Evolutionary conservation across 2,113 vertebrate species (phyloP).

Genomic region (Petaurus breviceps): DNA sequence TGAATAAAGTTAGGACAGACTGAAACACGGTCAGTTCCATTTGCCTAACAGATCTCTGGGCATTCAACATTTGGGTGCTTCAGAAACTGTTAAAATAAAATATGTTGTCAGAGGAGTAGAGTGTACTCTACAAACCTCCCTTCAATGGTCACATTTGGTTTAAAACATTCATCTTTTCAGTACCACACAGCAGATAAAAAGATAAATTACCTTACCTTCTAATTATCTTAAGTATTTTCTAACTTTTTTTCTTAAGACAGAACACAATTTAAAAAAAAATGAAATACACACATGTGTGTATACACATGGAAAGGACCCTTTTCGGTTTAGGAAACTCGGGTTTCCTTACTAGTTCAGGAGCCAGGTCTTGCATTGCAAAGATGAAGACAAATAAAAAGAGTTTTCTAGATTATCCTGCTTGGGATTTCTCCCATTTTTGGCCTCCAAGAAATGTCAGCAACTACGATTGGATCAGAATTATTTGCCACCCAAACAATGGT

Average conservation of each 20-base stretch:
- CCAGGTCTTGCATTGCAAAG: constrained; percentile 4
- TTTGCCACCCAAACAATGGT: constrained; percentile 31
- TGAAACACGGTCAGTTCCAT: not conserved
- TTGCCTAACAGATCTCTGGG: not conserved
- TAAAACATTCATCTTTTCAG: not conserved
- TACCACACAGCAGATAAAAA: constrained; percentile 1
- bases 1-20: not conserved
- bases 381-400: constrained; percentile 36
- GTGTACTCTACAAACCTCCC: not conserved
- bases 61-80: not conserved
- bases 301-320: constrained; percentile 19
- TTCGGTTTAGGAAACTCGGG: constrained; percentile 35
- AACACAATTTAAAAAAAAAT: not conserved
- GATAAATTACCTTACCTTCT: not conserved
- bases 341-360: constrained; percentile 40
- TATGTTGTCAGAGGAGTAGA: not conserved
- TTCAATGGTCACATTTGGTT: not conserved
- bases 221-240: not conserved
- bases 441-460: constrained; percentile 53
- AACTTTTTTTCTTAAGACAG: not conserved
- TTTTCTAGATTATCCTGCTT: constrained; percentile 41
- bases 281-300: constrained; percentile 2
- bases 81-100: constrained; percentile 9
- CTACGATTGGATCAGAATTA: constrained; percentile 15
- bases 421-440: constrained; percentile 68